Percentiles rank a stretch among this genome's conserved stretches.
Conservation (phyloP, 2,888 invertebrate genomes). For the Myathropa florea region DNA sequence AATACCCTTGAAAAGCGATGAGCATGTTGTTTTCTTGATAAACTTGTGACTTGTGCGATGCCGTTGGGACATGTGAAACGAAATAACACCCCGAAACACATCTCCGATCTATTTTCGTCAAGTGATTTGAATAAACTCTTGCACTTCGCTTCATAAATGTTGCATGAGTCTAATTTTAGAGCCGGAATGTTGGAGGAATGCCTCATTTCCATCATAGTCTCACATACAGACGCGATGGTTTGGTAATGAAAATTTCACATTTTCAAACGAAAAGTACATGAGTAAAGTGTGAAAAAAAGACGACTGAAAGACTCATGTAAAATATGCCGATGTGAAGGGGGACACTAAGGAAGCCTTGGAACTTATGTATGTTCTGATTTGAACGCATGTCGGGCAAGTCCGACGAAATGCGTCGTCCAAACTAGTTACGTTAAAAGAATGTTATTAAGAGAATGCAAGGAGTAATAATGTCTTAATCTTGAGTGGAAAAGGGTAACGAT, state of each 20-base stretch:
- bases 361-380: not conserved
- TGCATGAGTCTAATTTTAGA: slow-evolving; percentile 32
- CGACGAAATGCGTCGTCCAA: too few relatives aligned
- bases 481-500: too few relatives aligned
- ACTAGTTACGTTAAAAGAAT: too few relatives aligned
- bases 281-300: slow-evolving; percentile 1
- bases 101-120: slow-evolving; percentile 37
- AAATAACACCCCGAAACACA: slow-evolving; percentile 3
- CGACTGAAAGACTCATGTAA: not conserved
- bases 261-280: not conserved
- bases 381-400: too few relatives aligned
- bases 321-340: not conserved
- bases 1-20: slow-evolving; percentile 42
- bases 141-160: slow-evolving; percentile 29
- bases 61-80: slow-evolving; percentile 17
- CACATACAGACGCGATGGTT: not conserved
- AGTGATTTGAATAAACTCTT: slow-evolving; percentile 47
- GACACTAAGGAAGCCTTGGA: not conserved
- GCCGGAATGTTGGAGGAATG: slow-evolving; percentile 4
- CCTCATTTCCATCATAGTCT: slow-evolving; percentile 5
- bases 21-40: slow-evolving; percentile 24
- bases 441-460: too few relatives aligned
- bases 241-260: slow-evolving; percentile 46
- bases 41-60: slow-evolving; percentile 35
- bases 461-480: too few relatives aligned